Evolutionary conservation across 2,113 vertebrate species (phyloP), one percentile per base, ranked within the genome.

Genomic region (Sula dactylatra): DNA sequence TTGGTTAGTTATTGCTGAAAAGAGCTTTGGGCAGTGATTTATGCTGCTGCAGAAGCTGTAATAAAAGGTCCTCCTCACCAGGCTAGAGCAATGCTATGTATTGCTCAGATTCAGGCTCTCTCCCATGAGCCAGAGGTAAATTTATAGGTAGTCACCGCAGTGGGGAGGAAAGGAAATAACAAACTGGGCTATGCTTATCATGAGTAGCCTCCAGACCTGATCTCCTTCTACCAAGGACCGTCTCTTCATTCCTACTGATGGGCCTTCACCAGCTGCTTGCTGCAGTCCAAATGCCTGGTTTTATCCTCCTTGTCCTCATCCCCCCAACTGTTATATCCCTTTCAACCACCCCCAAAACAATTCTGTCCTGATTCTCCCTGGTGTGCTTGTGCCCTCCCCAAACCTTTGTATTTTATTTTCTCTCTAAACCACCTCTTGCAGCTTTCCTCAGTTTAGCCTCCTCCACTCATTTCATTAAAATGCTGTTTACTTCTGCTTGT

Each of bases 401-500:
- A 74, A 79, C 25, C 64, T 73, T 77, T 34, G 49, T 56, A 27
- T 72, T 93, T 88, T 61, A 88, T 94, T 79, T 91, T 83, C 58
- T 80, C 74, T 88, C 34, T 67, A 76, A 76, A 76, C 56, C 61
- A 76, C 47, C 86, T 82, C 89, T 95, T 52, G 62, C 73, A 82
- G 52, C 81, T 79, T 85, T 61, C 62, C 36, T 66, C 82, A 80
- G 87, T 72, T 95, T 86, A 94, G 87, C 87, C 91, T 95, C 78
- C 78, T 94, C 88, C 92, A 96, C 87, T 96, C 90, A 86, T 96
- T 95, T 90, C 90, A 96, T 97, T 96, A 97, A 91, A 79, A 70
- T 77, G 88, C 79, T 97, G 96, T 95, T 97, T 97, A 97, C 82
- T 94, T 96, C 94, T 86, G 93, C 85, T 96, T 96, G 94, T 97